A percentile compares a stretch with the other conserved stretches of the same genome.
These are phyloP conservation scores for Diarsia brunnea DNA, from an alignment of 2,888 invertebrate species.

Conservation along the genomic window DNA sequence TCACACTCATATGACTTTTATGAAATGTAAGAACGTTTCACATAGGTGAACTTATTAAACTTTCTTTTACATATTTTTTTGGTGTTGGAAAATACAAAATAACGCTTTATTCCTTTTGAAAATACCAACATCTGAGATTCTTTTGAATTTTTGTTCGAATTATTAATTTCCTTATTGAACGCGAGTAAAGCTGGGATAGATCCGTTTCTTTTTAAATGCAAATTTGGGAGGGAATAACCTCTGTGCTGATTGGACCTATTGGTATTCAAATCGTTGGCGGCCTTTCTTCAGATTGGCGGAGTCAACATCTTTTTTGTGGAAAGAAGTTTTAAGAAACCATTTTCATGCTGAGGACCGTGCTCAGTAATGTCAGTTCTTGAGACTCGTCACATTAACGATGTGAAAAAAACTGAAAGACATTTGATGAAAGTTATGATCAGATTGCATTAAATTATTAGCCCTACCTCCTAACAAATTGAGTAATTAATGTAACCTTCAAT, in stretches of 20 bases:
- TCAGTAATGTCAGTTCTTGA: conserved; percentile 2
- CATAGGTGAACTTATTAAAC: background rate
- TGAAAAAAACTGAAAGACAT: conserved; percentile 5
- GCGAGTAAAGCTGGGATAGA: background rate
- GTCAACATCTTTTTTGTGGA: conserved; percentile 6
- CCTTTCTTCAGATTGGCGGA: conserved; percentile 13
- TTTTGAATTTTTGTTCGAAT: background rate
- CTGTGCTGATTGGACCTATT: conserved; percentile 39
- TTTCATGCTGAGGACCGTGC: background rate
- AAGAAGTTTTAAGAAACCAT: conserved; percentile 5
- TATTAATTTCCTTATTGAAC: background rate
- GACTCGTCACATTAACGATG: no score
- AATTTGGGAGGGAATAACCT: conserved; percentile 28
- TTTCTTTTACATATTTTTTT: conserved; percentile 2
- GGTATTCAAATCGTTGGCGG: conserved; percentile 36
- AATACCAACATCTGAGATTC: background rate
- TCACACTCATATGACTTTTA: background rate
- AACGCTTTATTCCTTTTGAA: background rate
- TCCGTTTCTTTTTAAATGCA: conserved; percentile 22
- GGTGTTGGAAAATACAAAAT: background rate
- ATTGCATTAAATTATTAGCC: background rate
- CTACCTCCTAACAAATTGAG: background rate
- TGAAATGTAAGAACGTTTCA: background rate
- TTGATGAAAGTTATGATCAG: background rate
- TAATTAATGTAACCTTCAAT: conserved; percentile 20